A percentile compares a stretch with the other conserved stretches of the same genome.
These are phyloP conservation scores for Paramisgurnus dabryanus DNA, from an alignment of 2,113 vertebrate species.

Conservation along the genomic window DNA sequence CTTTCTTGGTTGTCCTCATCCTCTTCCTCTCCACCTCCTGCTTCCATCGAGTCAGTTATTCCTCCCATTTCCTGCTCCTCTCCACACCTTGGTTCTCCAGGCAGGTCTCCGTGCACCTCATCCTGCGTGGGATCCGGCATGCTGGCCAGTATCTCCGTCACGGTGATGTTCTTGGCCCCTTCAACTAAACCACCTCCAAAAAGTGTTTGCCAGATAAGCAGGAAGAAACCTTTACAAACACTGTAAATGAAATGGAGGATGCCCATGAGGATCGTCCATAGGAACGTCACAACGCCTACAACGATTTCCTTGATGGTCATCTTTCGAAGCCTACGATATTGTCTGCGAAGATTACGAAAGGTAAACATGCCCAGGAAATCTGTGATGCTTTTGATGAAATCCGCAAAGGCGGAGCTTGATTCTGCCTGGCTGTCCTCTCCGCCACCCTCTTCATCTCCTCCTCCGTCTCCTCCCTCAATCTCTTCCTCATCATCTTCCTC, in stretches of 20 bases:
- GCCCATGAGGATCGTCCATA: slow-evolving; percentile 79
- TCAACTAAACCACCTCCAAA: slow-evolving; percentile 91
- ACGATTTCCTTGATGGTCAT: slow-evolving; percentile 84
- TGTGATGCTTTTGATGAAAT: slow-evolving; percentile 72
- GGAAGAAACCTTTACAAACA: slow-evolving; percentile 79
- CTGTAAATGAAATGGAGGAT: slow-evolving; percentile 76
- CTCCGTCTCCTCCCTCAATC: slow-evolving; percentile 49
- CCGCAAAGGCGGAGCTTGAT: slow-evolving; percentile 69
- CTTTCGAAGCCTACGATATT: slow-evolving; percentile 77
- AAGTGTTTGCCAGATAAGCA: slow-evolving; percentile 84
- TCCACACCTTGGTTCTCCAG: slow-evolving; percentile 71
- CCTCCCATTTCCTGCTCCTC: slow-evolving; percentile 77
- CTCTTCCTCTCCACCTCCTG: slow-evolving; percentile 76
- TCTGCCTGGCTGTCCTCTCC: slow-evolving; percentile 68
- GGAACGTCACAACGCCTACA: slow-evolving; percentile 70
- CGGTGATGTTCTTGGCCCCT: slow-evolving; percentile 86
- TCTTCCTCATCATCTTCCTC: slow-evolving; percentile 77
- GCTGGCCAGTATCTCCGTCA: slow-evolving; percentile 88
- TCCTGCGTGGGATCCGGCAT: slow-evolving; percentile 95
- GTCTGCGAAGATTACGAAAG: slow-evolving; percentile 81
- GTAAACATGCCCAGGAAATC: slow-evolving; percentile 79
- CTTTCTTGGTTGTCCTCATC: slow-evolving; percentile 77
- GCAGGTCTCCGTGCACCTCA: slow-evolving; percentile 84
- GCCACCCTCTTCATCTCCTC: slow-evolving; percentile 65
- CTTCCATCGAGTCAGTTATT: slow-evolving; percentile 71